Evolutionary conservation across 2,888 invertebrate genomes (phyloP), one percentile per base, ranked within the genome.

Genomic region (Xanthia icteritia): DNA sequence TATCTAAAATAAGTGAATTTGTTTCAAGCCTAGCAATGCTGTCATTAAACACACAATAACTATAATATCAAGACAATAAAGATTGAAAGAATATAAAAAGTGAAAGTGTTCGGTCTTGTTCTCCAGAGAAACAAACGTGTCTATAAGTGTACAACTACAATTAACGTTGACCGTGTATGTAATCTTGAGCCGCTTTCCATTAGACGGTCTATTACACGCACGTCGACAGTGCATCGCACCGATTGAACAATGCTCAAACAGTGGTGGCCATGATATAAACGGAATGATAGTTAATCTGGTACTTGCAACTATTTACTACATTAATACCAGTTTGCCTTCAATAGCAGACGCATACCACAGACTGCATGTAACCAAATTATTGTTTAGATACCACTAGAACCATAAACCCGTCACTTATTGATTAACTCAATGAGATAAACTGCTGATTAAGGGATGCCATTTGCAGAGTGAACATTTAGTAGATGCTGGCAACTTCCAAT

Each of bases 111-210:
- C 13, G n/a, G 78, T 75, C 75, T 79, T 63, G 42, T 80, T 83
- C 67, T 80, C 79, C 69, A 73, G 80, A 84, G 77, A 84, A 82
- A 84, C 82, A 83, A 79, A 78, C 83, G 81, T 72, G 81, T 89
- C 82, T 81, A 72, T 42, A 84, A 78, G 79, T 79, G 67, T 76
- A 79, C 89, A 84, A 89, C 87, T 76, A 79, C 89, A 84, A 89
- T 88, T 87, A 87, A 75, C 80, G 86, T 78, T 75, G 75, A 76
- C 86, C 80, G 79, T 81, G 86, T 89, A 82, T 86, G 79, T 86
- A 83, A 84, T 84, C 76, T 84, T 65, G 76, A 79, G 77, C 82
- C 79, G 86, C 88, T 89, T 88, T 89, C 88, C 87, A 86, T 85
- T 85, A 85, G 87, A 81, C 77, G 77, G 82, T 75, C 86, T 83